Base-by-base conservation (phyloP, 2,888 invertebrate genomes). In the Lycia hirtaria region DNA sequence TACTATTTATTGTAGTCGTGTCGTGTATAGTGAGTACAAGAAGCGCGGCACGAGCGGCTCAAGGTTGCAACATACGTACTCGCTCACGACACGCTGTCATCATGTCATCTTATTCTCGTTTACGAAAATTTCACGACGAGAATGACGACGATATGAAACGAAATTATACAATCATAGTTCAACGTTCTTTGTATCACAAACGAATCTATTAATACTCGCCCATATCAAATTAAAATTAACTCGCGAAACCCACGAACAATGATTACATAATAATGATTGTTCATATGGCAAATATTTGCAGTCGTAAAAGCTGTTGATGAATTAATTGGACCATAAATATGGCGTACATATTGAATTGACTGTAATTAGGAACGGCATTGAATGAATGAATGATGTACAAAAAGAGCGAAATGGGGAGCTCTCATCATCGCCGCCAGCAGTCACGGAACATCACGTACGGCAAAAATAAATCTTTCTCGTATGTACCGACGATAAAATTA, bases 291-390 rank as follows among this genome's bases (percentile, higher is more conserved):
- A 20, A 41, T 47, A 47, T 40, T 40, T 33, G 24, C 26, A 32
- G 22, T 26, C 10, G n/a, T 24, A 56, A 56, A 57, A 14, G 32
- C 6, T 15, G 22, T 47, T 52, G 51, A 57, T 43, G 17, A 52
- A 57, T 57, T 52, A 35, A 57, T 57, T 52, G 41, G 48, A 43
- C 22, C 28, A 49, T 43, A 56, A 49, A 58, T 47, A 50, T 48
- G 24, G 48, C 38, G 37, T 53, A 58, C 51, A 38, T 56, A 58
- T 61, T 61, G 58, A 67, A 63, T 60, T 65, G 48, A 56, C 64
- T 58, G 64, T 67, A 77, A 78, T 79, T 80, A 76, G 73, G 78
- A 75, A 64, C 81, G 79, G 81, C 79, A 79, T 77, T 78, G 78
- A 75, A 75, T 69, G 74, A 76, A 80, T 78, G 76, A 75, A 78